phyloP scores from a whole-genome alignment of 1,140 invertebrate genomes.

The Ridgeia piscesae region DNA sequence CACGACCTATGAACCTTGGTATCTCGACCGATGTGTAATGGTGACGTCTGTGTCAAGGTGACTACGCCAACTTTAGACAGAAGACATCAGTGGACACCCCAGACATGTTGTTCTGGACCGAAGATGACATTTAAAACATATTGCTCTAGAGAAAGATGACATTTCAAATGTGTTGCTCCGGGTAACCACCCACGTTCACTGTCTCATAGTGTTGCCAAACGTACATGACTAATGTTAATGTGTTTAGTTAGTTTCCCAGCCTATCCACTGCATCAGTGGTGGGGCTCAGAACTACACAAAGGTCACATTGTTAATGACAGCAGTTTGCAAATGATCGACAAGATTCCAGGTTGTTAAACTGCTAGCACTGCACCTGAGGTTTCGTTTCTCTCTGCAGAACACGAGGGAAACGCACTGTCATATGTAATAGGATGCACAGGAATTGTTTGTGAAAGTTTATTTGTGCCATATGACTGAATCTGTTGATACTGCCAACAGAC shows the following conservation, averaged over 20 bases:
- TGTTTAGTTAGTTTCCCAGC: too few species aligned
- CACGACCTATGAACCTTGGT: background rate
- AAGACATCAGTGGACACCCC: background rate
- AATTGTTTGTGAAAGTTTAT: background rate
- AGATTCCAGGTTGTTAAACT: background rate
- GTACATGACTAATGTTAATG: background rate
- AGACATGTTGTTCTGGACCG: background rate
- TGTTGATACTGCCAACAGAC: background rate
- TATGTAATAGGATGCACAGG: background rate
- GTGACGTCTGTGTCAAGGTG: background rate
- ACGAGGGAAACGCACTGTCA: background rate
- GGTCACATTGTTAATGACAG: background rate
- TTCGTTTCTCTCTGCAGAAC: background rate
- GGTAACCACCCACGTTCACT: background rate
- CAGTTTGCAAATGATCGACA: background rate
- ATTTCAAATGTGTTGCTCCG: background rate
- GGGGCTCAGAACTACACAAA: too few species aligned
- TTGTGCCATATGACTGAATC: background rate
- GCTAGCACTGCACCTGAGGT: too few species aligned
- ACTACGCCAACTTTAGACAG: background rate
- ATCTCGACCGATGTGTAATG: background rate
- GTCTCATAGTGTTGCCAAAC: constrained; percentile 3
- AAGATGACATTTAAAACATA: background rate
- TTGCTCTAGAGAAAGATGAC: too few species aligned
- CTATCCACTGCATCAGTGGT: too few species aligned